Percentiles rank a stretch among this genome's conserved stretches.
These are phyloP conservation scores for Thomomys bottae DNA, from an alignment of 2,113 vertebrate genomes.

Conservation along the genomic window DNA sequence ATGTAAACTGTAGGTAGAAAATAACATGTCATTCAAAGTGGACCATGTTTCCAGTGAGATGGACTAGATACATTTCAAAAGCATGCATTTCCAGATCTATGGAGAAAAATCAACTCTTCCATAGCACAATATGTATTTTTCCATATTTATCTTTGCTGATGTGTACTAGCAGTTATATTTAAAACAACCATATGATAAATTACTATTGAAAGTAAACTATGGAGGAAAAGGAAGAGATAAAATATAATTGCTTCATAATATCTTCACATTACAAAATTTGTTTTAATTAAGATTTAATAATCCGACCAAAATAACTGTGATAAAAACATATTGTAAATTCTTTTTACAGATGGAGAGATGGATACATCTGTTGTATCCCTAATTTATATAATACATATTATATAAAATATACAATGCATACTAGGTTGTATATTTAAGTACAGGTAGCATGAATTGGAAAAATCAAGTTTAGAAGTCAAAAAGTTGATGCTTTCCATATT, in stretches of 20 bases:
- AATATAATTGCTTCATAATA: not conserved
- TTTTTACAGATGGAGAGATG: not conserved
- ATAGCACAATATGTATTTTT: not conserved
- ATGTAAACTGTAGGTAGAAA: constrained; percentile 3
- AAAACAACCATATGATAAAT: not conserved
- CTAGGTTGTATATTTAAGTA: not conserved
- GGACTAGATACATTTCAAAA: not conserved
- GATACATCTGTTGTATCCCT: not conserved
- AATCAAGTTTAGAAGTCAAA: not conserved
- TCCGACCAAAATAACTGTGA: not conserved
- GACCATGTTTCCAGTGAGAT: not conserved
- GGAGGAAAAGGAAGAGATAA: not conserved
- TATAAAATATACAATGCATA: not conserved
- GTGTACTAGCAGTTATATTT: not conserved
- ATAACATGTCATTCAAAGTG: not conserved
- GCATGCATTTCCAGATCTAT: not conserved
- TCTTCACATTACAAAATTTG: accelerated
- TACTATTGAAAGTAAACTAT: not conserved
- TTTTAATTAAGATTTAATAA: not conserved
- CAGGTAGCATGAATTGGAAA: not conserved
- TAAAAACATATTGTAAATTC: not conserved
- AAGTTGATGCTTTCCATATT: not conserved
- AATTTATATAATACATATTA: not conserved
- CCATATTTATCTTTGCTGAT: not conserved
- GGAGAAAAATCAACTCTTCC: not conserved